Evolutionary conservation across 2,797 vertebrate genomes (phyloP).

Genomic region (Onychomys leucogaster): DNA sequence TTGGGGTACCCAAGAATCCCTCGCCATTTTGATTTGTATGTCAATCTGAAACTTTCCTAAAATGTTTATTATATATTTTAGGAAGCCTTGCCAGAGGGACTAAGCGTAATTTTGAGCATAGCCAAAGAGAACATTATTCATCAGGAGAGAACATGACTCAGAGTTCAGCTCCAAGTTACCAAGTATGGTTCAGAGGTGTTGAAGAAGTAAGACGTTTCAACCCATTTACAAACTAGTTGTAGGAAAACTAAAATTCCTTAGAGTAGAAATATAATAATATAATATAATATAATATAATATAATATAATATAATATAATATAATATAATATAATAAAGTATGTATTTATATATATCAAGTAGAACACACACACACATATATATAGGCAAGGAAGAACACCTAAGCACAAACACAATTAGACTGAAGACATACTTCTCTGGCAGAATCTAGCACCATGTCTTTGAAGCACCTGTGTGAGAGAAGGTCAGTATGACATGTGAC

Average conservation of each 20-base stretch:
- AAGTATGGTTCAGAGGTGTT: not conserved
- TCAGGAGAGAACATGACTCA: not conserved
- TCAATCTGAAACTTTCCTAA: not conserved
- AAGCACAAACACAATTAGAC: not conserved
- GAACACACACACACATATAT: not conserved
- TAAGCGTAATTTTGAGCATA: not conserved
- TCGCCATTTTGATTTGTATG: not conserved
- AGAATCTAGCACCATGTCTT: not conserved
- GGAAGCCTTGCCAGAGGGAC: not conserved
- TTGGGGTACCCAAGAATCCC: not conserved
- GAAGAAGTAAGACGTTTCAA: not conserved
- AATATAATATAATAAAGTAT: no score
- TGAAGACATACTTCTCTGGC: not conserved
- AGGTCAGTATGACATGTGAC: not conserved
- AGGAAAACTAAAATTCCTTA: not conserved
- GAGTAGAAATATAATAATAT: not conserved
- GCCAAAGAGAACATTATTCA: not conserved
- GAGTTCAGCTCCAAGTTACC: slow-evolving; percentile 16
- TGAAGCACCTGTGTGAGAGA: not conserved
- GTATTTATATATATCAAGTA: not conserved
- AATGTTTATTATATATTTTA: not conserved
- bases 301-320: no score
- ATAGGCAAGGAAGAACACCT: not conserved
- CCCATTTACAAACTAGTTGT: not conserved
- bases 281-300: no score